Conservation (phyloP, 2,888 invertebrate genomes). For the Abrostola triplasia region DNA sequence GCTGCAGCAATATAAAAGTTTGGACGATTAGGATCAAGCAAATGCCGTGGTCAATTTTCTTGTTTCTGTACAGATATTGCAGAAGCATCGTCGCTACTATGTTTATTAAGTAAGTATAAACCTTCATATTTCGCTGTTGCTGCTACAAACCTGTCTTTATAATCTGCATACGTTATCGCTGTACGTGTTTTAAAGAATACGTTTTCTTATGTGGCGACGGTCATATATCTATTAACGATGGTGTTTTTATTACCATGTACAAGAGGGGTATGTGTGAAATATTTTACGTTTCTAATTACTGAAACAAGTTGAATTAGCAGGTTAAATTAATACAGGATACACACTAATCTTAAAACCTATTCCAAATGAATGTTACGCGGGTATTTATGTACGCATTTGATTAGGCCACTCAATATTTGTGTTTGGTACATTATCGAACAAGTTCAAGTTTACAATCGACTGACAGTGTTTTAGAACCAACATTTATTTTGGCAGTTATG, state of each 20-base stretch:
- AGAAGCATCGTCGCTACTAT: not conserved
- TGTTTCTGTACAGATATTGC: not conserved
- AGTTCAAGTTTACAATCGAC: not conserved
- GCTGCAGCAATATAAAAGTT: too few species aligned
- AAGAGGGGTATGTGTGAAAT: constrained; percentile 9
- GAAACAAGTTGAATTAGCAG: constrained; percentile 27
- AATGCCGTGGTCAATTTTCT: too few species aligned
- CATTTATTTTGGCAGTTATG: not conserved
- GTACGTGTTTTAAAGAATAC: constrained; percentile 38
- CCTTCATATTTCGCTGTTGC: constrained; percentile 10
- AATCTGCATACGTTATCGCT: constrained; percentile 41
- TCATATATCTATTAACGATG: not conserved
- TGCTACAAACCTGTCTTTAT: constrained; percentile 31
- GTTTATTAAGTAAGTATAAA: constrained; percentile 6
- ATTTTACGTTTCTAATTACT: too few species aligned
- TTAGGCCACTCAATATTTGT: constrained; percentile 11
- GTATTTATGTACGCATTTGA: constrained; percentile 23
- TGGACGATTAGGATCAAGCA: too few species aligned
- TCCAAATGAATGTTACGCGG: constrained; percentile 7
- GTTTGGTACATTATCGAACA: constrained; percentile 17
- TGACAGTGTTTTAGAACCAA: not conserved
- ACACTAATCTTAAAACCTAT: constrained; percentile 38
- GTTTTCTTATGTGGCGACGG: not conserved
- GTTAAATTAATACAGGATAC: constrained; percentile 34
- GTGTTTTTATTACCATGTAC: constrained; percentile 20